phyloP scores from a whole-genome alignment of 2,113 vertebrate species.

The Boulengerochromis microlepis region DNA sequence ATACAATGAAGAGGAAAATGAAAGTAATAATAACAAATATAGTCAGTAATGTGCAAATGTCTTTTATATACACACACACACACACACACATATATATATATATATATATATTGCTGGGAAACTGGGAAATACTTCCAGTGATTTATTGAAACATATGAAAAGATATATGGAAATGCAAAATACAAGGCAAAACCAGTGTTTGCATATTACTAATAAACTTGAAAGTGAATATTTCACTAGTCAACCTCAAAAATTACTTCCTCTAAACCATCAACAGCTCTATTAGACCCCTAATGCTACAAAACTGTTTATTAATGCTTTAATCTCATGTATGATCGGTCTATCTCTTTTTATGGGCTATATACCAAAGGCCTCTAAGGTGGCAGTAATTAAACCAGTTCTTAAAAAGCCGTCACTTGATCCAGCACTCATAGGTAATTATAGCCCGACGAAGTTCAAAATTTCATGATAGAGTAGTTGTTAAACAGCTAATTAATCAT shows the following conservation, averaged over 20 bases:
- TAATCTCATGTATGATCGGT: background rate
- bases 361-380: background rate
- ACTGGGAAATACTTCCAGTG: background rate
- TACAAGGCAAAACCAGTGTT: fast-evolving
- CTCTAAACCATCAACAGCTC: background rate
- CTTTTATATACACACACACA: too few species aligned
- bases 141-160: background rate
- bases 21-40: background rate
- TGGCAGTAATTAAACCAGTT: background rate
- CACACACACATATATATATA: too few species aligned
- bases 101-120: background rate
- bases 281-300: background rate
- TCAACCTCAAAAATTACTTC: background rate
- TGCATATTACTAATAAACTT: background rate
- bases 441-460: background rate
- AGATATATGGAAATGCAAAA: background rate
- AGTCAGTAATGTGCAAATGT: background rate
- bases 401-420: background rate
- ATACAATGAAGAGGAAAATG: background rate
- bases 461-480: background rate
- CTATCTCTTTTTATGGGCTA: background rate
- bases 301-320: background rate
- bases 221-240: background rate
- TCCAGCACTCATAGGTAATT: background rate
- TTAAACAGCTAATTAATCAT: background rate